These are phyloP conservation scores for Coptodon rendalli DNA, from an alignment of 2,113 vertebrate genomes.

Conservation along the genomic window DNA sequence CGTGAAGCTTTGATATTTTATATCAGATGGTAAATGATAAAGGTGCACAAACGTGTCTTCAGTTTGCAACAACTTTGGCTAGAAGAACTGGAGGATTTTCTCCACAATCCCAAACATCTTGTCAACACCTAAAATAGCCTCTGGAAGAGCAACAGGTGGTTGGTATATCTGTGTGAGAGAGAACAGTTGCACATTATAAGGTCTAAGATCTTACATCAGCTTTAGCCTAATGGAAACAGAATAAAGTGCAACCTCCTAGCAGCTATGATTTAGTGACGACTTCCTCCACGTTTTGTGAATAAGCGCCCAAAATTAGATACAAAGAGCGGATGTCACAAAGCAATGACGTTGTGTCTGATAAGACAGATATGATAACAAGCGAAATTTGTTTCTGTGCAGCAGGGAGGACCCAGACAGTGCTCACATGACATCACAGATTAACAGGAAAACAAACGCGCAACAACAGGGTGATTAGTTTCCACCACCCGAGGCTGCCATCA, in stretches of 20 bases:
- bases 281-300: neutral
- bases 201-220: neutral
- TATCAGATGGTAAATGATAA: neutral
- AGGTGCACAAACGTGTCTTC: neutral
- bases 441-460: neutral
- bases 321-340: neutral
- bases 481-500: neutral
- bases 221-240: neutral
- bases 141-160: conserved; percentile 44
- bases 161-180: neutral
- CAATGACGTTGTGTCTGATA: neutral
- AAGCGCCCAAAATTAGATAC: neutral
- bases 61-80: neutral
- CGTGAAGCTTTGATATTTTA: neutral
- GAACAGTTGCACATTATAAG: neutral
- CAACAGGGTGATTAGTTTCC: neutral
- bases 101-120: conserved; percentile 44
- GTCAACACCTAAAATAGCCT: conserved; percentile 45
- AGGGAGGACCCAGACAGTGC: neutral
- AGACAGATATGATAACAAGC: conserved; percentile 3
- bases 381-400: neutral
- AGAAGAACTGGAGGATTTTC: conserved; percentile 4
- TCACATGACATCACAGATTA: conserved; percentile 9
- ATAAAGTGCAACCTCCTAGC: neutral
- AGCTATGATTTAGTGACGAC: neutral